Percentiles rank a stretch among this genome's conserved stretches.
phyloP scores from a whole-genome alignment of 2,797 vertebrate genomes.

The Oryzias sinensis region DNA sequence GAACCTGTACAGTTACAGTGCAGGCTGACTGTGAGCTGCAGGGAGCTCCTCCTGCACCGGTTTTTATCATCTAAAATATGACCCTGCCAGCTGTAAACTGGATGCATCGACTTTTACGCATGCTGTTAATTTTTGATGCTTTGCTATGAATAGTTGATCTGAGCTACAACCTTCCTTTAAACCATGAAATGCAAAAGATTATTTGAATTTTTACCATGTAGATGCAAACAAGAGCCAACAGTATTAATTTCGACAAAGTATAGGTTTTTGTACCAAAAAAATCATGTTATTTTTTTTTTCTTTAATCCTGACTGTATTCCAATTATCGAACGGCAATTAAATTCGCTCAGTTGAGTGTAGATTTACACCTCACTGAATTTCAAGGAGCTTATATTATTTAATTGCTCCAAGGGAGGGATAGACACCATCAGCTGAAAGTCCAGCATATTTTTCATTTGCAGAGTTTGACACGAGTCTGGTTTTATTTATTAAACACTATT shows the following conservation, averaged over 20 bases:
- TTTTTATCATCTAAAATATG: slow-evolving; percentile 72
- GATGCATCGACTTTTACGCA: slow-evolving; percentile 64
- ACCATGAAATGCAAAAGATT: neutral
- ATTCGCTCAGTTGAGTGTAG: slow-evolving; percentile 3
- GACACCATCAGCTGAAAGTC: neutral
- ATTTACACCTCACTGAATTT: slow-evolving; percentile 1
- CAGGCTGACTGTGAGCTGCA: slow-evolving; percentile 32
- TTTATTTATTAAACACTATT: neutral
- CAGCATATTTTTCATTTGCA: slow-evolving; percentile 1
- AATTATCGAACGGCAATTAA: slow-evolving; percentile 10
- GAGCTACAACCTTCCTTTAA: slow-evolving; percentile 35
- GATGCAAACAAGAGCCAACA: too few relatives aligned
- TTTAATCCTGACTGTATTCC: neutral
- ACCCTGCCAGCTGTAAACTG: slow-evolving; percentile 65
- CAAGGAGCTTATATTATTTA: neutral
- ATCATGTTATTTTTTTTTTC: neutral
- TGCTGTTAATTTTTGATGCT: slow-evolving; percentile 66
- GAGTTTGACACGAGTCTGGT: neutral
- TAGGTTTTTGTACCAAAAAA: too few relatives aligned
- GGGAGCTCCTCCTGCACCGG: slow-evolving; percentile 49
- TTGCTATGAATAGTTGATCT: slow-evolving; percentile 53
- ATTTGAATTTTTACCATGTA: too few relatives aligned
- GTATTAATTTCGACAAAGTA: too few relatives aligned
- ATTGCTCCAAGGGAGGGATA: neutral
- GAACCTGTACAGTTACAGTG: slow-evolving; percentile 28